These are phyloP conservation scores for Macroglossus sobrinus DNA, from an alignment of 2,113 vertebrate genomes.

Conservation along the genomic window DNA sequence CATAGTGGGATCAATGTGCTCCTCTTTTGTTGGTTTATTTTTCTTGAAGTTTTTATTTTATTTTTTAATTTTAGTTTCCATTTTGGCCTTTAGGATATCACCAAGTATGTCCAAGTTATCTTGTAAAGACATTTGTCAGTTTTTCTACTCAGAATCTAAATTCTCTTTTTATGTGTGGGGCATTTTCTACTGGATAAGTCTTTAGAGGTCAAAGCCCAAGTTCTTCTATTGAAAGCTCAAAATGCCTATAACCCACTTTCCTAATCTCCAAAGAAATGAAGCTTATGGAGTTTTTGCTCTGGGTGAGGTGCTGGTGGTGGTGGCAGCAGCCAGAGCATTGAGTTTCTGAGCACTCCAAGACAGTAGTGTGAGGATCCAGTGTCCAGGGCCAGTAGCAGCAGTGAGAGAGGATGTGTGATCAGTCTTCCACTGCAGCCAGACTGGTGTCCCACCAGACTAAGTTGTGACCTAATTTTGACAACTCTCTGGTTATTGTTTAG, in stretches of 20 bases:
- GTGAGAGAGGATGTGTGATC: neutral
- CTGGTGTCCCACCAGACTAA: neutral
- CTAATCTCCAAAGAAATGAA: neutral
- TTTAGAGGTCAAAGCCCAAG: neutral
- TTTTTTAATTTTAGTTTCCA: neutral
- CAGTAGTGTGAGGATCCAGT: neutral
- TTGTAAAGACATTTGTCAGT: neutral
- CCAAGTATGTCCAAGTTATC: neutral
- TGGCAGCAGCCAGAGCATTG: rapidly evolving
- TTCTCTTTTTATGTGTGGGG: neutral
- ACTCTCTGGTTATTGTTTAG: neutral
- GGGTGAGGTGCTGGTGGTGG: neutral
- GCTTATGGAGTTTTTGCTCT: neutral
- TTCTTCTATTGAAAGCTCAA: neutral
- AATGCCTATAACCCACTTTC: neutral
- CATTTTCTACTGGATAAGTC: neutral
- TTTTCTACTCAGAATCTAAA: neutral
- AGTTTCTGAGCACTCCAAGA: neutral
- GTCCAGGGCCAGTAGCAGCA: neutral
- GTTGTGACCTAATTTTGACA: neutral
- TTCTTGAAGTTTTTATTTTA: neutral
- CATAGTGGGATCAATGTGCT: too few relatives aligned
- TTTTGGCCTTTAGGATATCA: neutral
- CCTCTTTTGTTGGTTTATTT: neutral
- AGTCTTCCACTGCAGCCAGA: neutral